These are phyloP conservation scores for Himalopsyche phryganea DNA, from an alignment of 1,140 invertebrate genomes.

Conservation along the genomic window DNA sequence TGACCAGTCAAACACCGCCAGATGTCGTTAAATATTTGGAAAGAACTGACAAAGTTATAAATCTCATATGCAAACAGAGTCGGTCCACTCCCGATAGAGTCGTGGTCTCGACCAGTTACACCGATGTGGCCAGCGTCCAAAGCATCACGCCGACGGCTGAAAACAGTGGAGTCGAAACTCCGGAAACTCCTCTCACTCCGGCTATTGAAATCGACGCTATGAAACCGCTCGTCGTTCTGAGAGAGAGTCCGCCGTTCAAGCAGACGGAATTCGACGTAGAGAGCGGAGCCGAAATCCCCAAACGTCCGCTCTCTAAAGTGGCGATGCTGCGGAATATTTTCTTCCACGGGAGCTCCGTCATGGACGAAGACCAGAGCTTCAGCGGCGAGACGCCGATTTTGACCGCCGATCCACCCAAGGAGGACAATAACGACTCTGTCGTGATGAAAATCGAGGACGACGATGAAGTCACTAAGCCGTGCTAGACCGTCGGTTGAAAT, in stretches of 20 bases:
- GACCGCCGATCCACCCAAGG: constrained; percentile 4
- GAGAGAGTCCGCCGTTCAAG: constrained; percentile 13
- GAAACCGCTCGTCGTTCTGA: constrained; percentile 14
- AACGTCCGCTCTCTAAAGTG: constrained; percentile 30
- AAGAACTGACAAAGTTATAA: constrained; percentile 29
- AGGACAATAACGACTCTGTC: constrained; percentile 20
- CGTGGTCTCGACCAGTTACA: constrained; percentile 27
- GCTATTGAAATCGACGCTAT: constrained; percentile 15
- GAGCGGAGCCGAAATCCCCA: constrained; percentile 22
- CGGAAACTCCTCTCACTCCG: constrained; percentile 20
- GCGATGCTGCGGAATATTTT: constrained; percentile 34
- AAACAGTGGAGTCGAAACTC: neutral
- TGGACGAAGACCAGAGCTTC: constrained; percentile 19
- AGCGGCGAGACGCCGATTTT: neutral
- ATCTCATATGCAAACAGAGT: constrained; percentile 30
- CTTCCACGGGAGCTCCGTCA: constrained; percentile 29
- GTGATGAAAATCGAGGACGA: constrained; percentile 9
- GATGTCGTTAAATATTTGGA: constrained; percentile 33
- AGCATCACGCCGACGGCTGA: constrained; percentile 12
- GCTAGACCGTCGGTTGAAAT: neutral
- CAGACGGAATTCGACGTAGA: constrained; percentile 20
- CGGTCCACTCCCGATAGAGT: constrained; percentile 21
- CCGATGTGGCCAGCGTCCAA: constrained; percentile 22
- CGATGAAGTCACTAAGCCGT: neutral
- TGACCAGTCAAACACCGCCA: constrained; percentile 31